Percentiles rank a stretch among this genome's conserved stretches.
Evolutionary conservation across 2,113 vertebrate species (phyloP).

Genomic region (Engraulis encrasicolus): DNA sequence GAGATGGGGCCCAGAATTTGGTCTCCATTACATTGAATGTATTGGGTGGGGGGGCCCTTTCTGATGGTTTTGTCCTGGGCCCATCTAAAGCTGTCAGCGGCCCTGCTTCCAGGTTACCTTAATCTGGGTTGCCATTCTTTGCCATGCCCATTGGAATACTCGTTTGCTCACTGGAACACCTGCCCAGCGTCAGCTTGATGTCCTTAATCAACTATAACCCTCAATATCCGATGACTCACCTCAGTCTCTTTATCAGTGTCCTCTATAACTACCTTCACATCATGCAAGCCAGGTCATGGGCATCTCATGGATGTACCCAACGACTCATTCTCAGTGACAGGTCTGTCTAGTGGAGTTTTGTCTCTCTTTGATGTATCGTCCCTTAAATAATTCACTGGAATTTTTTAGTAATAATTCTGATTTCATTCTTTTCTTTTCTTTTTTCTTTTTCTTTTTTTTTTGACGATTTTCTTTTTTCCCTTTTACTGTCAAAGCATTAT

Average conservation of each 20-base stretch:
- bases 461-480: constrained; percentile 20
- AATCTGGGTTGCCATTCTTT: too few species aligned
- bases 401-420: not conserved
- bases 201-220: constrained; percentile 12
- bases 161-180: too few species aligned
- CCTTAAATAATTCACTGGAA: constrained; percentile 50
- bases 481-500: constrained; percentile 21
- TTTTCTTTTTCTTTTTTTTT: constrained; percentile 26
- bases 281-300: not conserved
- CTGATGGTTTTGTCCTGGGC: too few species aligned
- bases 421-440: not conserved
- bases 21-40: too few species aligned
- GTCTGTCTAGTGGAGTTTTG: constrained; percentile 11
- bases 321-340: not conserved
- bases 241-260: not conserved
- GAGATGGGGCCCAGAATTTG: too few species aligned
- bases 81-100: too few species aligned
- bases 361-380: constrained; percentile 25
- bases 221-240: not conserved
- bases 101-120: too few species aligned
- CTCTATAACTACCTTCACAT: not conserved
- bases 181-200: not conserved
- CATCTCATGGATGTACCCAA: not conserved
- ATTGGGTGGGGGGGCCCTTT: too few species aligned
- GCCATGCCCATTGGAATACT: too few species aligned